Evolutionary conservation across 2,113 vertebrate species (phyloP).

Genomic region (Gallinago media): DNA sequence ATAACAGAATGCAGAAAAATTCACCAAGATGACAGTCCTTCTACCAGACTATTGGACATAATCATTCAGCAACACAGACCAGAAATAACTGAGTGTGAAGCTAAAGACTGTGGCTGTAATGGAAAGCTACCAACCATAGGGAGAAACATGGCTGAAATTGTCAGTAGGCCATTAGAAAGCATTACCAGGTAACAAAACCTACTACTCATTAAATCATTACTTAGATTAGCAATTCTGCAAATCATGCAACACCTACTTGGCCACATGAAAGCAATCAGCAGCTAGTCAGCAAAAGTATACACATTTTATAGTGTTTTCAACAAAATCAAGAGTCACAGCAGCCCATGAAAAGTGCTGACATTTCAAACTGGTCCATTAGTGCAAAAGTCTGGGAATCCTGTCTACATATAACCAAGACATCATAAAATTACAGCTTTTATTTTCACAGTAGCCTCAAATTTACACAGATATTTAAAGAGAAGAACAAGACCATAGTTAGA

Average conservation of each 20-base stretch:
- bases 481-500: not conserved
- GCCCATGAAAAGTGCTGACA: not conserved
- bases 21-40: not conserved
- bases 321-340: not conserved
- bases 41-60: not conserved
- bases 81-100: not conserved
- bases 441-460: not conserved
- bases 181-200: not conserved
- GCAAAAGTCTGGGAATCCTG: not conserved
- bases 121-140: not conserved
- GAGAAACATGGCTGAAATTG: not conserved
- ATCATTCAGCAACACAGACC: not conserved
- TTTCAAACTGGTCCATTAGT: not conserved
- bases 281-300: not conserved
- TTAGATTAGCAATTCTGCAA: not conserved
- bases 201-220: not conserved
- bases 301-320: not conserved
- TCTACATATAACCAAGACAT: not conserved
- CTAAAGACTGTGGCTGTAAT: not conserved
- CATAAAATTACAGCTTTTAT: not conserved
- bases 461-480: not conserved
- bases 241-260: accelerated
- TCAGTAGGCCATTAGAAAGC: not conserved
- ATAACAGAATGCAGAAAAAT: not conserved
- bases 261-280: not conserved